phyloP scores from a whole-genome alignment of 2,888 invertebrate species.

The Melitaea athalia region DNA sequence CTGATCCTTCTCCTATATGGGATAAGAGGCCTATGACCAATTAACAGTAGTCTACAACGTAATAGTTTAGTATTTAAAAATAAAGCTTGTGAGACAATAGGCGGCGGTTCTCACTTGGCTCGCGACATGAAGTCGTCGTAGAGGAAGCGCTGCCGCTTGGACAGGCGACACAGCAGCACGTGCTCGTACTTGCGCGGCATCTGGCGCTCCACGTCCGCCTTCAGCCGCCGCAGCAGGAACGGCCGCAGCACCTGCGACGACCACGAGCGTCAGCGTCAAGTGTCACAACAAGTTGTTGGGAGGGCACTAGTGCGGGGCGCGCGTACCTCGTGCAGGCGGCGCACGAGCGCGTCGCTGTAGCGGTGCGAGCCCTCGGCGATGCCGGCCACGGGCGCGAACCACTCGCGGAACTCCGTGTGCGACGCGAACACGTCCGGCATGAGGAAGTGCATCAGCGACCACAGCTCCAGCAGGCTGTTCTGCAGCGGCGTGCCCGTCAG shows the following conservation, averaged over 20 bases:
- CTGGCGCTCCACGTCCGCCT: slow-evolving; percentile 98
- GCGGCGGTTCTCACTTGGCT: slow-evolving; percentile 87
- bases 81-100: not conserved
- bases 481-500: slow-evolving; percentile 97
- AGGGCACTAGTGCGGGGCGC: too few relatives aligned
- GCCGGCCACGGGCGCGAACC: slow-evolving; percentile 97
- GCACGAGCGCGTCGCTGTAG: slow-evolving; percentile 59
- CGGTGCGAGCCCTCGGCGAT: slow-evolving; percentile 59
- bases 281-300: too few relatives aligned
- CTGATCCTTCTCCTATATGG: too few relatives aligned
- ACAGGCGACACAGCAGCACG: slow-evolving; percentile 95
- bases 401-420: slow-evolving; percentile 97
- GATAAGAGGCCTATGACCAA: too few relatives aligned
- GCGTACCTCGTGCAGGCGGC: slow-evolving; percentile 43
- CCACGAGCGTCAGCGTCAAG: too few relatives aligned
- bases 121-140: slow-evolving; percentile 99
- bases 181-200: slow-evolving; percentile 98
- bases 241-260: slow-evolving; percentile 88
- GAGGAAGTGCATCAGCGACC: slow-evolving; percentile 99
- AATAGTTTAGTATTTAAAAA: not conserved
- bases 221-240: slow-evolving; percentile 94
- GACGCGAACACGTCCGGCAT: slow-evolving; percentile 99
- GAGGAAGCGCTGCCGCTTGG: slow-evolving; percentile 97
- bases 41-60: too few relatives aligned
- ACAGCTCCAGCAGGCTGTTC: slow-evolving; percentile 97